These are phyloP conservation scores for Schrankia costaestrigalis DNA, from an alignment of 2,888 invertebrate species.

Conservation along the genomic window DNA sequence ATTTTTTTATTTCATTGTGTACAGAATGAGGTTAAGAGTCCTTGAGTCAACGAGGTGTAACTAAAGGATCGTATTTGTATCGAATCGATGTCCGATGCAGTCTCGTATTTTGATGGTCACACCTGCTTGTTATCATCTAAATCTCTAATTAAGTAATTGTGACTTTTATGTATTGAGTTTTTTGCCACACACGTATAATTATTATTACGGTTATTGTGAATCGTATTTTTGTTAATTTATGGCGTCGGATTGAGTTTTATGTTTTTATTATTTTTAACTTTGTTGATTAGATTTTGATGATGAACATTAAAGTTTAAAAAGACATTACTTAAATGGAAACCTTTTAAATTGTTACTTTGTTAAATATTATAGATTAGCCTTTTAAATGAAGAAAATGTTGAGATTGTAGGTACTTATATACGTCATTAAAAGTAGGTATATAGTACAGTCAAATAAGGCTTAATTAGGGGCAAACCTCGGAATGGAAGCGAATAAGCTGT, in stretches of 20 bases:
- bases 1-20: slow-evolving; percentile 64
- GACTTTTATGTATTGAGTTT: slow-evolving; percentile 43
- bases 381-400: too few species aligned
- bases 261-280: background rate
- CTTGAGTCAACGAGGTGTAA: slow-evolving; percentile 79
- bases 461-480: too few species aligned
- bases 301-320: too few species aligned
- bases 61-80: slow-evolving; percentile 76
- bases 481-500: too few species aligned
- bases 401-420: too few species aligned
- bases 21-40: slow-evolving; percentile 71
- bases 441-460: too few species aligned
- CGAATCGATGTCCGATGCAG: slow-evolving; percentile 71
- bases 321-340: too few species aligned
- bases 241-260: slow-evolving; percentile 9
- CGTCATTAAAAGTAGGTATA: too few species aligned
- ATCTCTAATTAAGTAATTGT: slow-evolving; percentile 73
- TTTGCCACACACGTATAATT: slow-evolving; percentile 14
- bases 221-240: slow-evolving; percentile 19
- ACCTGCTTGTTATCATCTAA: slow-evolving; percentile 66
- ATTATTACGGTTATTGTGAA: slow-evolving; percentile 23
- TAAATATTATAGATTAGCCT: too few species aligned
- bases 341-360: too few species aligned
- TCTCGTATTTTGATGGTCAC: slow-evolving; percentile 63
- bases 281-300: background rate